phyloP scores from a whole-genome alignment of 2,113 vertebrate species.

The Xiphophorus couchianus region DNA sequence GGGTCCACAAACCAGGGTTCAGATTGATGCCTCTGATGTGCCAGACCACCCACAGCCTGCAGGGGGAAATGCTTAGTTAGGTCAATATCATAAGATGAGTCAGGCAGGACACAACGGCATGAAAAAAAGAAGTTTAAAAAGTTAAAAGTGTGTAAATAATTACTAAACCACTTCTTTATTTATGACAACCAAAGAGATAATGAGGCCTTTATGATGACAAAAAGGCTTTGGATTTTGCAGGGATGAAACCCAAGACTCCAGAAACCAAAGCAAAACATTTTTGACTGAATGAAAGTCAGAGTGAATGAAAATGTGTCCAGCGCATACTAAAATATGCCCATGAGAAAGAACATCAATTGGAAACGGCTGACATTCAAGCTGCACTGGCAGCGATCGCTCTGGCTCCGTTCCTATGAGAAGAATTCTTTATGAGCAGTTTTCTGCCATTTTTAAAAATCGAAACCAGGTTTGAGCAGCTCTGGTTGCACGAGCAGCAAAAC shows the following conservation, averaged over 20 bases:
- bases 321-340: constrained; percentile 42
- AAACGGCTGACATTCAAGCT: constrained; percentile 68
- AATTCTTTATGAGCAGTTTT: constrained; percentile 55
- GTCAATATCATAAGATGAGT: not conserved
- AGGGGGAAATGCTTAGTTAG: constrained; percentile 23
- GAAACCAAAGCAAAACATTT: constrained; percentile 4
- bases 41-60: constrained; percentile 61
- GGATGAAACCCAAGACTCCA: constrained; percentile 7
- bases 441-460: constrained; percentile 47
- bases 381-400: constrained; percentile 55
- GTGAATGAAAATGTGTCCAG: constrained; percentile 40
- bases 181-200: not conserved
- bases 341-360: constrained; percentile 62
- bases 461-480: constrained; percentile 46
- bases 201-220: not conserved
- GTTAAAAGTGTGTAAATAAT: constrained; percentile 7
- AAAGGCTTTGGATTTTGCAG: too few species aligned
- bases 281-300: constrained; percentile 22
- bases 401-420: constrained; percentile 45
- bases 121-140: constrained; percentile 18
- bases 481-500: constrained; percentile 34
- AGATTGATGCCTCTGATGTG: constrained; percentile 44
- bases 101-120: constrained; percentile 19
- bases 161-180: constrained; percentile 1
- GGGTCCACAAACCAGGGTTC: constrained; percentile 53